Conservation (phyloP, 2,888 invertebrate genomes). For the Tipula helvola region DNA sequence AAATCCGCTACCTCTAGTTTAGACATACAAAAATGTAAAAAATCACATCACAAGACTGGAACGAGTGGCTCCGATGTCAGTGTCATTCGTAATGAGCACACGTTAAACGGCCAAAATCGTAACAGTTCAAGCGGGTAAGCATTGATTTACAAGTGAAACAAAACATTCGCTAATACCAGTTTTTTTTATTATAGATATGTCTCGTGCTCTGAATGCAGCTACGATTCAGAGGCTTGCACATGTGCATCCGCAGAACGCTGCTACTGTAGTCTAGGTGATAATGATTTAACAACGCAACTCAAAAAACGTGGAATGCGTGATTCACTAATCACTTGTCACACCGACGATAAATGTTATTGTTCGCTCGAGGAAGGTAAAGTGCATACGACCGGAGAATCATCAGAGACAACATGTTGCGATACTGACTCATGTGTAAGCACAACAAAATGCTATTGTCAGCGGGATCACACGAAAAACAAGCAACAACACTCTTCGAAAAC, state of each 20-base stretch:
- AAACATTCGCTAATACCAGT: neutral
- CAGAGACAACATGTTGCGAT: constrained; percentile 48
- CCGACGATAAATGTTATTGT: constrained; percentile 50
- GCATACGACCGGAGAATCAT: constrained; percentile 35
- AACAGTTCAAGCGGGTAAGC: constrained; percentile 48
- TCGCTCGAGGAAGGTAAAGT: constrained; percentile 41
- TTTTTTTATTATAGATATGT: constrained; percentile 44
- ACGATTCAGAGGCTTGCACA: constrained; percentile 72
- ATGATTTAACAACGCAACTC: constrained; percentile 26
- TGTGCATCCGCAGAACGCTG: constrained; percentile 68
- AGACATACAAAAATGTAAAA: constrained; percentile 33
- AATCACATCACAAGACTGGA: constrained; percentile 35
- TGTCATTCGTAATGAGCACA: constrained; percentile 44
- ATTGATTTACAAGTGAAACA: neutral
- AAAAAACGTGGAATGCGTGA: constrained; percentile 25
- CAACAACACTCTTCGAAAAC: constrained; percentile 15
- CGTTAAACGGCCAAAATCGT: constrained; percentile 44
- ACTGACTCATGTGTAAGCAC: constrained; percentile 79
- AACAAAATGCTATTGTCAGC: constrained; percentile 74
- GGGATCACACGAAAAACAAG: constrained; percentile 12
- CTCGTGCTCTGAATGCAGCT: constrained; percentile 77
- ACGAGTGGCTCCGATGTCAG: constrained; percentile 52
- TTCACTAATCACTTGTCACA: constrained; percentile 35
- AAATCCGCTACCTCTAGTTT: constrained; percentile 23
- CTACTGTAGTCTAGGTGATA: constrained; percentile 62